Conservation (phyloP, 1,140 invertebrate genomes). For the Saccostrea echinata region DNA sequence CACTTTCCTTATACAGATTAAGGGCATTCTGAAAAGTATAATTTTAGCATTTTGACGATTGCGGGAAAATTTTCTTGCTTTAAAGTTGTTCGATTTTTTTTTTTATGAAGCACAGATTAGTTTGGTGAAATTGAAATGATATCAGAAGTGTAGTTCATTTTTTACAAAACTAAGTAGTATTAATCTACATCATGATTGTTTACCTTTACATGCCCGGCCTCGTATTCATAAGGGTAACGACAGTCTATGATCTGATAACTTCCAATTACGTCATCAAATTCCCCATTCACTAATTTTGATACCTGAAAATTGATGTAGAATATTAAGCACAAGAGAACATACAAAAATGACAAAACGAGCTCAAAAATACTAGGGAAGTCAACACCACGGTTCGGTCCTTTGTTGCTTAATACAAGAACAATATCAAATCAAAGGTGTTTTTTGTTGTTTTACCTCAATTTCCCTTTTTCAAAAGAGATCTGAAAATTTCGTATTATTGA, state of each 20-base stretch:
- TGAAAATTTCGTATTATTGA: too few species aligned
- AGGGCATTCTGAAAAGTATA: background rate
- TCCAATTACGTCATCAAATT: conserved; percentile 63
- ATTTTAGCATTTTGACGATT: background rate
- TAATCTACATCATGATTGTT: background rate
- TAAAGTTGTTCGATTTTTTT: too few species aligned
- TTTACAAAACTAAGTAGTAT: too few species aligned
- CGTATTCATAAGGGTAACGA: conserved; percentile 96
- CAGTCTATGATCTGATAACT: conserved; percentile 78
- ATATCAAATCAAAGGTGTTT: too few species aligned
- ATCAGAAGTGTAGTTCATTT: too few species aligned
- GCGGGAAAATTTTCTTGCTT: too few species aligned
- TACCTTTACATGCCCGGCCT: conserved; percentile 92
- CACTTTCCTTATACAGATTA: background rate
- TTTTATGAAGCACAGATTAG: too few species aligned
- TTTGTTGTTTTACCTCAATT: too few species aligned
- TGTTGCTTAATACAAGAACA: too few species aligned
- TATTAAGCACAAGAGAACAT: background rate
- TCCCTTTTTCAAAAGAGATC: too few species aligned
- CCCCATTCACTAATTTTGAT: conserved; percentile 58
- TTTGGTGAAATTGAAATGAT: too few species aligned
- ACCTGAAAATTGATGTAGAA: conserved; percentile 13
- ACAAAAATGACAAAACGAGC: conserved; percentile 52
- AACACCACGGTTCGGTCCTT: too few species aligned
- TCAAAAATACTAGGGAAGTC: background rate